Evolutionary conservation across 2,888 invertebrate species (phyloP).

Genomic region (Acanthosepion pharaonis): DNA sequence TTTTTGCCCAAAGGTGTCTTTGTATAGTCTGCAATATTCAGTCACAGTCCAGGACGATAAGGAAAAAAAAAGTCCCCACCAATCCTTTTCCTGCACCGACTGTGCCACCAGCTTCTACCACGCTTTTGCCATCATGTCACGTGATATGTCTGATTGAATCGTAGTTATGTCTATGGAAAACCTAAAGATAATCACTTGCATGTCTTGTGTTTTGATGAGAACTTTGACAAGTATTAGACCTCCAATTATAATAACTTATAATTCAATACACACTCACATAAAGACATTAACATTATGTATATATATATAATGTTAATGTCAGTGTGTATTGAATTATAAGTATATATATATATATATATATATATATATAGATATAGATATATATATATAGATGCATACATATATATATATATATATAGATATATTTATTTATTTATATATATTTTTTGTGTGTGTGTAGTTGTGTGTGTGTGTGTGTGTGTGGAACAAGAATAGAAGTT

Average conservation of each 20-base stretch:
- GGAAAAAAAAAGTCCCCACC: not conserved
- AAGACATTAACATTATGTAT: not conserved
- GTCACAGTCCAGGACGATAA: not conserved
- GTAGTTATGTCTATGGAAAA: not conserved
- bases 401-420: not conserved
- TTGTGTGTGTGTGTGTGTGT: not conserved
- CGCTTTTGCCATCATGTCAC: not conserved
- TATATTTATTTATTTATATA: not conserved
- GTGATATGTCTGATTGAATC: not conserved
- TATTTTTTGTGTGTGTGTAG: too few species aligned
- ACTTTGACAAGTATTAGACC: not conserved
- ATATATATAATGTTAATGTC: not conserved
- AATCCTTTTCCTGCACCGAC: not conserved
- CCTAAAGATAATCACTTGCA: not conserved
- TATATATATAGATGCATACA: not conserved
- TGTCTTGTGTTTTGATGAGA: not conserved
- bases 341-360: not conserved
- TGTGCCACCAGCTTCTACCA: not conserved
- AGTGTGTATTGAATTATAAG: not conserved
- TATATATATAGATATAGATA: not conserved
- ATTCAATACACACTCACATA: not conserved
- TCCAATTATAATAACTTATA: not conserved
- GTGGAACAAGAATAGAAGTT: too few species aligned
- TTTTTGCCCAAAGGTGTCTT: conserved; percentile 33
- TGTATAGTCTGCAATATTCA: not conserved